Evolutionary conservation across 2,888 invertebrate species (phyloP).

Genomic region (Leptopilina syphax): DNA sequence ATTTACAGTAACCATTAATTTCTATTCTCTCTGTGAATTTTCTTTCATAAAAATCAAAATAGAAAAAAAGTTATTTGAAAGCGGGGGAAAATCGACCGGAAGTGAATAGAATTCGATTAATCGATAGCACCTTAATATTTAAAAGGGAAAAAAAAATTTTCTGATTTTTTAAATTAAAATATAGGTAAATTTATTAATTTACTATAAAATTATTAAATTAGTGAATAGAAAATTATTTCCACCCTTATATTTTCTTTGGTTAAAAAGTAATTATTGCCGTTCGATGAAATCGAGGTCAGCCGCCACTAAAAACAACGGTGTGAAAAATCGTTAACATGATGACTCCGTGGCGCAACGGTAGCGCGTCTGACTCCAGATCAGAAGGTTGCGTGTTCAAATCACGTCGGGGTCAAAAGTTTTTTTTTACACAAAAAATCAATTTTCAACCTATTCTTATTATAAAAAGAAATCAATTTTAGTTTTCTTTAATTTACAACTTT

Average conservation of each 20-base stretch:
- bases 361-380: constrained; percentile 99
- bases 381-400: constrained; percentile 99
- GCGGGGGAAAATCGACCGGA: constrained; percentile 13
- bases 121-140: neutral
- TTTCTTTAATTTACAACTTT: too few species aligned
- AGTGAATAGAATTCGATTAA: neutral
- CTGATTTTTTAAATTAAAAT: too few species aligned
- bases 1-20: too few species aligned
- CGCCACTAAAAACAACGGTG: neutral
- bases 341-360: constrained; percentile 98
- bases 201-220: too few species aligned
- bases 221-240: neutral
- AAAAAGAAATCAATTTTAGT: too few species aligned
- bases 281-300: neutral
- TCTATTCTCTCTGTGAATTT: too few species aligned
- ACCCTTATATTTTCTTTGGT: neutral
- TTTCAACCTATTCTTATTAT: too few species aligned
- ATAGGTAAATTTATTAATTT: too few species aligned
- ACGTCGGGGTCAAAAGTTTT: constrained; percentile 88
- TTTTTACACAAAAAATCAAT: constrained; percentile 47
- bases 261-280: neutral
- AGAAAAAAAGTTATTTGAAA: neutral
- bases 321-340: neutral
- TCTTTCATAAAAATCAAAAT: too few species aligned
- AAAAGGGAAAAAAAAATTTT: too few species aligned